These are phyloP conservation scores for Oreochromis spilurus DNA, from an alignment of 2,113 vertebrate species.

Conservation along the genomic window DNA sequence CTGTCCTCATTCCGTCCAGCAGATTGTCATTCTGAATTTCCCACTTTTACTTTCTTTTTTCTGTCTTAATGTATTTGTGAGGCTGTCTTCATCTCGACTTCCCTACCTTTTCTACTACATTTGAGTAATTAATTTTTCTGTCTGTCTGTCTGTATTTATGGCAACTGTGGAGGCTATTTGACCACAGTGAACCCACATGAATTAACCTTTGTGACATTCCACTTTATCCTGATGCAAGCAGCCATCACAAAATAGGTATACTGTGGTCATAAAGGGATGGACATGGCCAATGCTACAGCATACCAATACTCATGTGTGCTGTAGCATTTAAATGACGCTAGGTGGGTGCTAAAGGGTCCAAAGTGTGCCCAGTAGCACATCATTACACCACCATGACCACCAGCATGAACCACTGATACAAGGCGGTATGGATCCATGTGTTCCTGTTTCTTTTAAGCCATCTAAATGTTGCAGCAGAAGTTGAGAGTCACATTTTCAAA, in stretches of 20 bases:
- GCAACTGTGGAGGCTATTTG: not conserved
- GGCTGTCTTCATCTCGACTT: not conserved
- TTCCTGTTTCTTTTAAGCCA: not conserved
- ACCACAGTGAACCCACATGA: not conserved
- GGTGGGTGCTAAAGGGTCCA: not conserved
- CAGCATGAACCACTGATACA: not conserved
- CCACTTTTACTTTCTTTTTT: not conserved
- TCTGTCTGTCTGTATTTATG: not conserved
- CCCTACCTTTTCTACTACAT: not conserved
- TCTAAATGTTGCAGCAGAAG: not conserved
- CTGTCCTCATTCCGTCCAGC: not conserved
- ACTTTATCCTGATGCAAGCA: not conserved
- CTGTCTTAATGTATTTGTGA: not conserved
- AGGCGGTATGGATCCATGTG: not conserved
- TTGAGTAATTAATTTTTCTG: not conserved
- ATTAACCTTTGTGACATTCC: not conserved
- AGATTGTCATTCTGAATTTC: not conserved
- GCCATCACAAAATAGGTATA: not conserved
- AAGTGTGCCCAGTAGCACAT: not conserved
- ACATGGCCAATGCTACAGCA: not conserved
- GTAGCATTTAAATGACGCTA: not conserved
- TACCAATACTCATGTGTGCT: not conserved
- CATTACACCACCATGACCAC: not conserved
- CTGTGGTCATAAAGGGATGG: not conserved
- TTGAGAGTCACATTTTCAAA: not conserved